These are phyloP conservation scores for Glaucidium brasilianum DNA, from an alignment of 2,113 vertebrate genomes.

Conservation along the genomic window DNA sequence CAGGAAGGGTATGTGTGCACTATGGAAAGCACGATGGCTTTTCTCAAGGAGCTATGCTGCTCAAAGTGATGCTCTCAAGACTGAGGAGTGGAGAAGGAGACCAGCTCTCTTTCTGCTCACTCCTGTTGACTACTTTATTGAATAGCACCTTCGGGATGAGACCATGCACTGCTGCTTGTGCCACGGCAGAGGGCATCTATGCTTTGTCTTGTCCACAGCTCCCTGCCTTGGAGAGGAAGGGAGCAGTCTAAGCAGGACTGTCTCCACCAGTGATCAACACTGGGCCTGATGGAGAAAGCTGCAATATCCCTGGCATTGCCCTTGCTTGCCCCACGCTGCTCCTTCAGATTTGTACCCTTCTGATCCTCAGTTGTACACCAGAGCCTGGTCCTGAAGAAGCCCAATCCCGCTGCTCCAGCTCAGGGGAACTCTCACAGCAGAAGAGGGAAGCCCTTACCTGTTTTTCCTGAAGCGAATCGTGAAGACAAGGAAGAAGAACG, in stretches of 20 bases:
- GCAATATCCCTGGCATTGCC: background rate
- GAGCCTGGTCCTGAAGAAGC: background rate
- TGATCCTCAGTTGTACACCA: background rate
- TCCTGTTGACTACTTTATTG: background rate
- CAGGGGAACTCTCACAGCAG: background rate
- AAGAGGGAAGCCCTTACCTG: slow-evolving; percentile 76
- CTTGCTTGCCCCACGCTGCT: background rate
- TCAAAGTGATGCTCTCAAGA: background rate
- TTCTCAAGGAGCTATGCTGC: background rate
- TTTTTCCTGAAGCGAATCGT: slow-evolving; percentile 92
- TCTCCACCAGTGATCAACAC: background rate
- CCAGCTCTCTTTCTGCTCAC: background rate
- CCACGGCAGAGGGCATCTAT: rapidly evolving
- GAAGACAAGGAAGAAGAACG: slow-evolving; percentile 87
- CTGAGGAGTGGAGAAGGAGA: background rate
- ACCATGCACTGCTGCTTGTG: background rate
- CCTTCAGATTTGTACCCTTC: background rate
- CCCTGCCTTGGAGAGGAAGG: background rate
- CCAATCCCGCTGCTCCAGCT: rapidly evolving
- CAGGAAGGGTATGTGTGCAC: background rate
- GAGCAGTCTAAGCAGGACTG: background rate
- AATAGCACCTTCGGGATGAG: background rate
- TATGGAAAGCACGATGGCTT: background rate
- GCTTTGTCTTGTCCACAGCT: background rate
- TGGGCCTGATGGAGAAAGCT: background rate